Evolutionary conservation across 2,888 invertebrate species (phyloP).

Genomic region (Phasia obesa): DNA sequence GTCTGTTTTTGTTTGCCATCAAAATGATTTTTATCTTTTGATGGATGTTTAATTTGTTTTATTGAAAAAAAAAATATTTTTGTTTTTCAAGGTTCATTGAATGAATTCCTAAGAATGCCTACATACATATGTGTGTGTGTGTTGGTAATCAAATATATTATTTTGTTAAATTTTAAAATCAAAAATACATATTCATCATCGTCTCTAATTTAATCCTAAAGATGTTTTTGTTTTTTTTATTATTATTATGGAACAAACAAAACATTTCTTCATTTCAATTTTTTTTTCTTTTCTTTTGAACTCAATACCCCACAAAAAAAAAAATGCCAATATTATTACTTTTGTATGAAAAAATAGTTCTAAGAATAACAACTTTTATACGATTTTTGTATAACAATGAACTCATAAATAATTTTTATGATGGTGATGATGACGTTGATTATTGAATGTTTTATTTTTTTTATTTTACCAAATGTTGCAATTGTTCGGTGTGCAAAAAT

Average conservation of each 20-base stretch:
- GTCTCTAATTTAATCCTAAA: not conserved
- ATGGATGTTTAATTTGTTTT: conserved; percentile 50
- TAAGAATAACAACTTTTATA: not conserved
- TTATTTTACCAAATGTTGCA: conserved; percentile 12
- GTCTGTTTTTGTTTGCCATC: conserved; percentile 1
- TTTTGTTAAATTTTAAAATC: not conserved
- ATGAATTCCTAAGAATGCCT: not conserved
- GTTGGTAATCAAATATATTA: not conserved
- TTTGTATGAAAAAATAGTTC: not conserved
- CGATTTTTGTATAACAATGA: conserved; percentile 37
- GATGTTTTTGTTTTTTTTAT: not conserved
- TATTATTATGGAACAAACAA: conserved; percentile 34
- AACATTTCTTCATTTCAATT: not conserved
- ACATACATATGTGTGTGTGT: not conserved
- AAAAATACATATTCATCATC: conserved; percentile 5
- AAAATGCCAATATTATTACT: conserved; percentile 13
- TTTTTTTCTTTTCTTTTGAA: conserved; percentile 6
- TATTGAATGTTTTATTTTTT: too few relatives aligned
- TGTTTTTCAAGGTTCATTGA: conserved; percentile 50
- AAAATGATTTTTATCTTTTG: conserved; percentile 56
- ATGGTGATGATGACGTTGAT: conserved; percentile 23
- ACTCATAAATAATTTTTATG: conserved; percentile 37
- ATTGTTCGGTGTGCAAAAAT: conserved; percentile 46
- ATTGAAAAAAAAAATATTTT: not conserved
- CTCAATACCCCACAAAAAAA: conserved; percentile 16